Evolutionary conservation across 1,140 invertebrate genomes (phyloP).

Genomic region (Hypsibius dujardini): DNA sequence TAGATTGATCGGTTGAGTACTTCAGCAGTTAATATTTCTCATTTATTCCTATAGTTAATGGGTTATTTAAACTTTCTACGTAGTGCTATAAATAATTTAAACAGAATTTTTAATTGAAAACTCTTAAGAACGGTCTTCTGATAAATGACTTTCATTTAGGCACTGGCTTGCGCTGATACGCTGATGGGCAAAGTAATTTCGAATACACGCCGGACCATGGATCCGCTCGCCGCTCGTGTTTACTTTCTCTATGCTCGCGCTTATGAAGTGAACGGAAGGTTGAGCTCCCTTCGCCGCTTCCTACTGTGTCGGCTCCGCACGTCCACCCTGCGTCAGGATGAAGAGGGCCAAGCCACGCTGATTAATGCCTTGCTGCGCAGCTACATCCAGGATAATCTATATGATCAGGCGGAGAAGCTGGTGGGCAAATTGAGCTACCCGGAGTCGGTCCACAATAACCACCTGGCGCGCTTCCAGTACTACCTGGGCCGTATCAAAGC

Average conservation of each 20-base stretch:
- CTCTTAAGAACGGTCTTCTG: neutral
- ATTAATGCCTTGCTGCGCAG: slow-evolving; percentile 87
- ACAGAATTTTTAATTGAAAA: neutral
- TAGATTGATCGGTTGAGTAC: neutral
- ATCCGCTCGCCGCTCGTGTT: neutral
- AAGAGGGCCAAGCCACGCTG: slow-evolving; percentile 85
- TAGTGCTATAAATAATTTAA: neutral
- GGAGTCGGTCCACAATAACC: slow-evolving; percentile 86
- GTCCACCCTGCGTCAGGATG: slow-evolving; percentile 82
- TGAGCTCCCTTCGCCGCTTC: slow-evolving; percentile 38
- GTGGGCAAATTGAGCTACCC: slow-evolving; percentile 91
- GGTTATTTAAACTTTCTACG: neutral
- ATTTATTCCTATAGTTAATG: neutral
- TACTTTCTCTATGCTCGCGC: slow-evolving; percentile 5
- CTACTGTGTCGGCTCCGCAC: slow-evolving; percentile 76
- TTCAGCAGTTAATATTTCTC: neutral
- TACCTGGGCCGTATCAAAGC: slow-evolving; percentile 90
- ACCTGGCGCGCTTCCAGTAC: slow-evolving; percentile 90
- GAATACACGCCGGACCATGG: neutral
- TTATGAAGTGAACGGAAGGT: slow-evolving; percentile 3
- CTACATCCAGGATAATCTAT: slow-evolving; percentile 85
- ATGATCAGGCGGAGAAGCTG: slow-evolving; percentile 71
- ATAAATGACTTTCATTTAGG: neutral
- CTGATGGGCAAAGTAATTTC: neutral
- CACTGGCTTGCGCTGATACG: no score